These are phyloP conservation scores for Alosa alosa DNA, from an alignment of 2,113 vertebrate genomes.

Conservation along the genomic window DNA sequence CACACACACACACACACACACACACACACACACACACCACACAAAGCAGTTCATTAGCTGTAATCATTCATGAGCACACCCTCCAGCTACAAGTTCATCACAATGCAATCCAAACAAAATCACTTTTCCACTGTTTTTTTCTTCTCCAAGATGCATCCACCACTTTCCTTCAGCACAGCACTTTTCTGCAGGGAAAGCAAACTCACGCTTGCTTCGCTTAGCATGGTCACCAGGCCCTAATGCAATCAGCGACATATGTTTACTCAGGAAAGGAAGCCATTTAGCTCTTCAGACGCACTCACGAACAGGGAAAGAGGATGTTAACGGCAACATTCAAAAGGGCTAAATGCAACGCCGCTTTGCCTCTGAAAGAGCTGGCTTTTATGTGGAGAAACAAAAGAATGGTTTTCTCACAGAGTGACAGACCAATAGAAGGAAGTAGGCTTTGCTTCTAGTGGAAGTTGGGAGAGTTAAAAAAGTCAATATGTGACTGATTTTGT, in stretches of 20 bases:
- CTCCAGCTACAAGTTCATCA: background rate
- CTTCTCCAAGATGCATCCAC: background rate
- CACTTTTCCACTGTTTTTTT: background rate
- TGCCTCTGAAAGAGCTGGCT: background rate
- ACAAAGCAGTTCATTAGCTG: slow-evolving; percentile 7
- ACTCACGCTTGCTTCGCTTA: background rate
- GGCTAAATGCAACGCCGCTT: background rate
- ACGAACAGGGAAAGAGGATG: background rate
- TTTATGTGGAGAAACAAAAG: background rate
- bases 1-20: background rate
- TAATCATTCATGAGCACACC: background rate
- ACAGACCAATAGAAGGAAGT: no score
- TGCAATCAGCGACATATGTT: background rate
- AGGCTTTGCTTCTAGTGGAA: no score
- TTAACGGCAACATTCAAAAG: background rate
- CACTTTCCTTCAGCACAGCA: background rate
- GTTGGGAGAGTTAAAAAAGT: no score
- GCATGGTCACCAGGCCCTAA: background rate
- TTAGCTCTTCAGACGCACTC: background rate
- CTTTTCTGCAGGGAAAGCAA: background rate
- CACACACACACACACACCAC: background rate
- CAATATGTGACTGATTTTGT: background rate
- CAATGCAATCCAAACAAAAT: slow-evolving; percentile 12
- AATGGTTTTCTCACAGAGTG: no score
- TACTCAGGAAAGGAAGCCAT: background rate